Conservation (phyloP, 2,113 vertebrate species). For the Pangasianodon gigas region DNA sequence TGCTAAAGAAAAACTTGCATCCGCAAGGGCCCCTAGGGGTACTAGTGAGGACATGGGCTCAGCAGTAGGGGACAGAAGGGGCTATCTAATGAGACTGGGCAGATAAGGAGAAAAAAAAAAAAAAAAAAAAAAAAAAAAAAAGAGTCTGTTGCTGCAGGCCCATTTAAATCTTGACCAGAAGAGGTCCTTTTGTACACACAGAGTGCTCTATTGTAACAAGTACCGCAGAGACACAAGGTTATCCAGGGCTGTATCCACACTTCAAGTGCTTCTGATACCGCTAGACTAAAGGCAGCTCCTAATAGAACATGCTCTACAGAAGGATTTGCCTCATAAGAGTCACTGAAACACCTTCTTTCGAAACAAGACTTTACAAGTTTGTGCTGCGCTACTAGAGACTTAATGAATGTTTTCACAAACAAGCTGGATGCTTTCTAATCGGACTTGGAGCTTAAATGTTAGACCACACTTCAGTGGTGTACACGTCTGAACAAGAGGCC, state of each 20-base stretch:
- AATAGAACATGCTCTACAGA: conserved; percentile 42
- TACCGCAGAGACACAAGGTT: conserved; percentile 60
- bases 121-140: conserved; percentile 61
- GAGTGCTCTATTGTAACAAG: conserved; percentile 69
- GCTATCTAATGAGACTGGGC: conserved; percentile 56
- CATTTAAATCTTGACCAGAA: conserved; percentile 64
- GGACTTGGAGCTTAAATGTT: neutral
- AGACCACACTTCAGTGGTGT: neutral
- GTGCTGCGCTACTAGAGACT: conserved; percentile 1
- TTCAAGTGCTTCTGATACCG: conserved; percentile 55
- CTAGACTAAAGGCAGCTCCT: conserved; percentile 51
- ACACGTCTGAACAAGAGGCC: neutral
- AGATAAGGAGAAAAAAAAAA: conserved; percentile 55
- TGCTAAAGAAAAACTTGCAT: conserved; percentile 2
- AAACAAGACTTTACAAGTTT: conserved; percentile 19
- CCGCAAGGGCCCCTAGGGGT: conserved; percentile 33
- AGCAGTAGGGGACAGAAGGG: conserved; percentile 37
- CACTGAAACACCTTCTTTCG: conserved; percentile 38
- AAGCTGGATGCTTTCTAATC: neutral
- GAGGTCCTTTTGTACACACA: conserved; percentile 63
- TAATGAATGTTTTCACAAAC: conserved; percentile 9
- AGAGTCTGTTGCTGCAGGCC: conserved; percentile 57
- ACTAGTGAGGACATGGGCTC: conserved; percentile 33
- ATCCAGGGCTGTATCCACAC: conserved; percentile 55
- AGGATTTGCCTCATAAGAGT: conserved; percentile 48